These are phyloP conservation scores for Ptiloglossa arizonensis DNA, from an alignment of 1,140 invertebrate species.

Conservation along the genomic window DNA sequence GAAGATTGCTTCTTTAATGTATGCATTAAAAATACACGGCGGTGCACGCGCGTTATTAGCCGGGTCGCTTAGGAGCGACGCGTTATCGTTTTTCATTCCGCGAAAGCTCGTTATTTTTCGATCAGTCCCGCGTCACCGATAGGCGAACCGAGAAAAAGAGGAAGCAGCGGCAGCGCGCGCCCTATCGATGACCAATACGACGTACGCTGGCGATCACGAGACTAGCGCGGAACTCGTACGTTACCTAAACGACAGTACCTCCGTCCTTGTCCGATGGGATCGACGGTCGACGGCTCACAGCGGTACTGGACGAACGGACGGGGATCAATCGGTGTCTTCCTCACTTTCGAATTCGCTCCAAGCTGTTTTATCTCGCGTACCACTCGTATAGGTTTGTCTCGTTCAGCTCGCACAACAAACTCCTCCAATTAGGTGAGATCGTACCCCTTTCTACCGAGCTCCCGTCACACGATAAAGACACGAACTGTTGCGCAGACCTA, in stretches of 20 bases:
- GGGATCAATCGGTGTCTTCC: neutral
- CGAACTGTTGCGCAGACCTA: conserved; percentile 59
- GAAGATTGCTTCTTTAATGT: conserved; percentile 34
- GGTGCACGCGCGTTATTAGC: too few relatives aligned
- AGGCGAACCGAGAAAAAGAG: too few relatives aligned
- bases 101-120: neutral
- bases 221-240: neutral
- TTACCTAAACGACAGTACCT: neutral
- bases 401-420: conserved; percentile 35
- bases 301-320: conserved; percentile 18
- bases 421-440: conserved; percentile 37
- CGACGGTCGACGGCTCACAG: neutral
- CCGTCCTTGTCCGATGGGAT: too few relatives aligned
- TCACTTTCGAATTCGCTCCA: conserved; percentile 22
- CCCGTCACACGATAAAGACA: conserved; percentile 51
- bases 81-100: neutral
- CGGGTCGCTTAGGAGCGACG: neutral
- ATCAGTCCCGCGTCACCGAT: neutral
- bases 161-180: too few relatives aligned
- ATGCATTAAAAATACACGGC: conserved; percentile 48
- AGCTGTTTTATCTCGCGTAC: conserved; percentile 54
- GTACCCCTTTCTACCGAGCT: too few relatives aligned
- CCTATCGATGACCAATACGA: neutral
- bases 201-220: neutral
- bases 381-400: conserved; percentile 64